A percentile compares a stretch with the other conserved stretches of the same genome.
Conservation (phyloP, 2,888 invertebrate genomes). For the Ecdyonurus torrentis region DNA sequence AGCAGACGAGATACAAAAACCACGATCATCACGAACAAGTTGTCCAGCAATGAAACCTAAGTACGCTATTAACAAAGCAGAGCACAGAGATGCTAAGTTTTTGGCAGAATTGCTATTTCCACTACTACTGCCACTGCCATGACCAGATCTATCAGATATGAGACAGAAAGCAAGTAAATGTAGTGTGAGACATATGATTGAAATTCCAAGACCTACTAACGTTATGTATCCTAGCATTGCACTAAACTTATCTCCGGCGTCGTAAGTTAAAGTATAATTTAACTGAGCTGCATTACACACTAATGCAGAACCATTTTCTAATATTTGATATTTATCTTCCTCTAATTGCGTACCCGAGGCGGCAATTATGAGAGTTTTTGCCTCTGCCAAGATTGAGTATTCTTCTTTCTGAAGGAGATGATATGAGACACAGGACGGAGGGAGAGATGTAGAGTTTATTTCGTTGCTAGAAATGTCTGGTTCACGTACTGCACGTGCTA, state of each 20-base stretch:
- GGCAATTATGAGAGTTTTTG: not conserved
- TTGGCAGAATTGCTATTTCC: constrained; percentile 24
- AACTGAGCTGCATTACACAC: not conserved
- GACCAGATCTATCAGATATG: constrained; percentile 18
- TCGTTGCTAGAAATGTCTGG: not conserved
- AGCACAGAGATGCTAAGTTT: constrained; percentile 31
- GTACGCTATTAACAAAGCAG: constrained; percentile 30
- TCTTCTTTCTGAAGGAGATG: not conserved
- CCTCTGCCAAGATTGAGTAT: not conserved
- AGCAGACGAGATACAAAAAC: constrained; percentile 25
- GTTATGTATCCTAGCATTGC: constrained; percentile 27
- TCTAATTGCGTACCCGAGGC: not conserved
- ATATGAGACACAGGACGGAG: no score
- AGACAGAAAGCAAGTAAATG: constrained; percentile 29
- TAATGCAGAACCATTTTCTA: not conserved
- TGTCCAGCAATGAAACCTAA: constrained; percentile 27
- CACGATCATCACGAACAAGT: constrained; percentile 16
- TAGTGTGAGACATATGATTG: constrained; percentile 27
- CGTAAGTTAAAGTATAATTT: not conserved
- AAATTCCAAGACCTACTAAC: constrained; percentile 28
- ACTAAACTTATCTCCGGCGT: constrained; percentile 9
- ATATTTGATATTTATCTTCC: not conserved
- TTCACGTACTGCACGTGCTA: not conserved
- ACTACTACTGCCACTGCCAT: not conserved
- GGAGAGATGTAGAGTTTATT: not conserved